phyloP scores from a whole-genome alignment of 2,888 invertebrate species.

The Troides aeacus region DNA sequence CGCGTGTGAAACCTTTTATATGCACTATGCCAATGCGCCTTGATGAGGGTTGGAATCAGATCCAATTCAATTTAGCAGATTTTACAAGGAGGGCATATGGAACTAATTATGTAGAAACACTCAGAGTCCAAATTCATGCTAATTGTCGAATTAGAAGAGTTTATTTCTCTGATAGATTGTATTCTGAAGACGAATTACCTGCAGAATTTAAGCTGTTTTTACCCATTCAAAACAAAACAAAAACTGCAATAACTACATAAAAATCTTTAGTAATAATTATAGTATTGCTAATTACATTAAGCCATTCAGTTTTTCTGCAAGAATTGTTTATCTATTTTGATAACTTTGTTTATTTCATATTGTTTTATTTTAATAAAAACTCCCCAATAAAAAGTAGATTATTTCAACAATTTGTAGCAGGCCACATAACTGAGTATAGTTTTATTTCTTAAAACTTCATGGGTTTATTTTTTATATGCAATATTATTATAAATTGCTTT shows the following conservation, averaged over 20 bases:
- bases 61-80: slow-evolving; percentile 97
- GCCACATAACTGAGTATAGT: no score
- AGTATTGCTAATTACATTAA: slow-evolving; percentile 24
- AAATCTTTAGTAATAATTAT: slow-evolving; percentile 35
- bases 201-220: slow-evolving; percentile 97
- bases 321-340: slow-evolving; percentile 5
- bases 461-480: no score
- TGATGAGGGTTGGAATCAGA: slow-evolving; percentile 97
- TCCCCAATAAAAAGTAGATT: not conserved
- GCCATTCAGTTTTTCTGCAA: slow-evolving; percentile 16
- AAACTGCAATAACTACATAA: slow-evolving; percentile 75
- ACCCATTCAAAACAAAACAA: slow-evolving; percentile 91
- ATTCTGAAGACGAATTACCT: slow-evolving; percentile 96
- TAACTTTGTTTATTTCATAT: slow-evolving; percentile 37
- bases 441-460: no score
- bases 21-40: slow-evolving; percentile 98
- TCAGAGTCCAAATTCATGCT: slow-evolving; percentile 95
- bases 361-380: slow-evolving; percentile 21
- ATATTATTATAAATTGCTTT: no score
- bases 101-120: slow-evolving; percentile 96
- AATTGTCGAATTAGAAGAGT: slow-evolving; percentile 95
- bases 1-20: slow-evolving; percentile 97
- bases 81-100: slow-evolving; percentile 96
- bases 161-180: slow-evolving; percentile 94
- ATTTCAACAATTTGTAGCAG: not conserved